Percentiles rank a stretch among this genome's conserved stretches.
Conservation (phyloP, 2,113 vertebrate genomes). For the Pycnonotus jocosus region DNA sequence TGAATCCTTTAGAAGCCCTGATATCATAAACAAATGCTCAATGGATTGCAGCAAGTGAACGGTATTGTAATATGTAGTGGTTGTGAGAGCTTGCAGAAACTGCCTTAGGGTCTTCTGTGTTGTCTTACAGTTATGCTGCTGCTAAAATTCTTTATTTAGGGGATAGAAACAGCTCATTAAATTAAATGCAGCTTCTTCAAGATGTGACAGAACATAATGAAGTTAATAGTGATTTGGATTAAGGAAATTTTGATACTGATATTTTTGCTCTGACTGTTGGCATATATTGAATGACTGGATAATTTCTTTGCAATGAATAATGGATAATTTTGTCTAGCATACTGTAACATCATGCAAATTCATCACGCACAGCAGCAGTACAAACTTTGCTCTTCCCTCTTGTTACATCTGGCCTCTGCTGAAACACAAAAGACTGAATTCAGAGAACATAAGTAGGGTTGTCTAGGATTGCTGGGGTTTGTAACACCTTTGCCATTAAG, state of each 20-base stretch:
- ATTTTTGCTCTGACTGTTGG: slow-evolving; percentile 63
- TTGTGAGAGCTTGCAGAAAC: background rate
- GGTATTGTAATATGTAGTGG: background rate
- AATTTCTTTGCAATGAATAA: slow-evolving; percentile 65
- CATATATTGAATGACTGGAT: slow-evolving; percentile 64
- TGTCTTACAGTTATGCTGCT: background rate
- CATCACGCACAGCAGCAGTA: background rate
- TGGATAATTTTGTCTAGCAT: slow-evolving; percentile 62
- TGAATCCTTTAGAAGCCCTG: background rate
- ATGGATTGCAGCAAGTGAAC: background rate
- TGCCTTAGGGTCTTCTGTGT: background rate
- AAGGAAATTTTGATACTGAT: slow-evolving; percentile 55
- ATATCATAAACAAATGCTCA: background rate
- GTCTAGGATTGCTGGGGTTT: background rate
- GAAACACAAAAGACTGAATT: background rate
- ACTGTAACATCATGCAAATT: slow-evolving; percentile 55
- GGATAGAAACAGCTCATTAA: slow-evolving; percentile 36
- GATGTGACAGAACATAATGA: slow-evolving; percentile 59
- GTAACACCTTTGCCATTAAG: background rate
- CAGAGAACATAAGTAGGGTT: background rate
- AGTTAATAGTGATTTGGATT: slow-evolving; percentile 53
- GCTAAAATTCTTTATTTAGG: slow-evolving; percentile 33
- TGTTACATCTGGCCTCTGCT: background rate
- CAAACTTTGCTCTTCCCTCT: slow-evolving; percentile 34
- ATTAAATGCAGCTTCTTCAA: slow-evolving; percentile 20